A percentile compares a stretch with the other conserved stretches of the same genome.
Conservation (phyloP, 2,113 vertebrate species). For the Pomatorhinus ruficollis region DNA sequence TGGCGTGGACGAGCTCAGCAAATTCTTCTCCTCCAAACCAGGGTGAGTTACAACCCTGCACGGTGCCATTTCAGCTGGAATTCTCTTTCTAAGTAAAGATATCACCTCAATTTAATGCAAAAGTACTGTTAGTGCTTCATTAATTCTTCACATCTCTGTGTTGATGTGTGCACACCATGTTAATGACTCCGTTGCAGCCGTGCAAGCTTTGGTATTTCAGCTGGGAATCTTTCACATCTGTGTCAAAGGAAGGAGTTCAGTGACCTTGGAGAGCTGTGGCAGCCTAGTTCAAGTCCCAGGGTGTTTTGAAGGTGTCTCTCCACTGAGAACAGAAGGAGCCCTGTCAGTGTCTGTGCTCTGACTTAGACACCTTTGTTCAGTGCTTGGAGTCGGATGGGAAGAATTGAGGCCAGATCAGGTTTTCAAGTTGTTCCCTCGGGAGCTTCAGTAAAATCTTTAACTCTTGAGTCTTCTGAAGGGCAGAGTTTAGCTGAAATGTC, state of each 20-base stretch:
- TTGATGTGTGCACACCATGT: neutral
- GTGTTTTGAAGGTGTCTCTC: neutral
- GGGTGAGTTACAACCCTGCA: slow-evolving; percentile 72
- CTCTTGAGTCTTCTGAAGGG: slow-evolving; percentile 2
- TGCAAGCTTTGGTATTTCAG: neutral
- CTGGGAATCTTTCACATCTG: neutral
- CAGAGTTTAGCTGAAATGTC: neutral
- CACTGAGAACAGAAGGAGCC: neutral
- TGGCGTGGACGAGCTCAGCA: slow-evolving; percentile 93
- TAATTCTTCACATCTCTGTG: neutral
- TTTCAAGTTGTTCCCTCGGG: neutral
- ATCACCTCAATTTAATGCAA: neutral
- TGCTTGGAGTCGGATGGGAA: neutral
- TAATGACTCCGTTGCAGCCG: neutral
- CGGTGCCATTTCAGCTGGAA: neutral
- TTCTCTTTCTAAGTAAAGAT: neutral
- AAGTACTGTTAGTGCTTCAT: neutral
- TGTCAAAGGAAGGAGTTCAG: neutral
- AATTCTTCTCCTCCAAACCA: slow-evolving; percentile 86
- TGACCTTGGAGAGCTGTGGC: neutral
- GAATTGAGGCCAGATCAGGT: slow-evolving; percentile 38
- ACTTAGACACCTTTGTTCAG: slow-evolving; percentile 3
- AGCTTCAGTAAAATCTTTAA: slow-evolving; percentile 14
- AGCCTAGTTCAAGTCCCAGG: neutral
- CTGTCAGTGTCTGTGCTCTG: neutral